These are phyloP conservation scores for Catamblyrhynchus diadema DNA, from an alignment of 2,797 vertebrate genomes.

Conservation along the genomic window DNA sequence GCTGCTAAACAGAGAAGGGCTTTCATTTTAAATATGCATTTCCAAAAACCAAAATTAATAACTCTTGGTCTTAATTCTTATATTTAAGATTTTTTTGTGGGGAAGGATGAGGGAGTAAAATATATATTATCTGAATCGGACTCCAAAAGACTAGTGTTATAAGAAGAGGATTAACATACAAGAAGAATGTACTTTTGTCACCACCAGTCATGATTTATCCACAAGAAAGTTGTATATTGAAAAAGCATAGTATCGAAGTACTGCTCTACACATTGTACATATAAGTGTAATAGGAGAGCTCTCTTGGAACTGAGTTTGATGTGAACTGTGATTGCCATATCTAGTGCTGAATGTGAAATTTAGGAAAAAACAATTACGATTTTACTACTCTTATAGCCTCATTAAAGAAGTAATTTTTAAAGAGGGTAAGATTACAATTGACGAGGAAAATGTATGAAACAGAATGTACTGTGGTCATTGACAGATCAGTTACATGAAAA, in stretches of 20 bases:
- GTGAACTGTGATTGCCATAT: background rate
- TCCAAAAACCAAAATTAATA: background rate
- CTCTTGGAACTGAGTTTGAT: background rate
- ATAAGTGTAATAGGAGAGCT: background rate
- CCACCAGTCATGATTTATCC: background rate
- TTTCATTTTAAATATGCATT: background rate
- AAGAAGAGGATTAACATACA: background rate
- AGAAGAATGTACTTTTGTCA: background rate
- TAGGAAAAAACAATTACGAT: background rate
- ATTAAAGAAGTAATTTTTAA: background rate
- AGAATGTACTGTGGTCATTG: background rate
- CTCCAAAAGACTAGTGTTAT: background rate
- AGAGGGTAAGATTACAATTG: background rate
- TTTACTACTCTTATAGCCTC: background rate
- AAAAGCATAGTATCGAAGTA: background rate
- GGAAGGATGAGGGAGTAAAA: background rate
- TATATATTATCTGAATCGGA: background rate
- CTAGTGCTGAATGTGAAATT: background rate
- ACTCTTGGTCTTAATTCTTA: background rate
- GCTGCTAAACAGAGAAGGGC: background rate
- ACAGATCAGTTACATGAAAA: background rate
- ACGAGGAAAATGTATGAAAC: background rate
- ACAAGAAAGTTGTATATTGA: background rate
- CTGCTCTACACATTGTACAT: background rate
- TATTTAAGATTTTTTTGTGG: accelerated